phyloP scores from a whole-genome alignment of 2,888 invertebrate species.

The Drepana falcataria region DNA sequence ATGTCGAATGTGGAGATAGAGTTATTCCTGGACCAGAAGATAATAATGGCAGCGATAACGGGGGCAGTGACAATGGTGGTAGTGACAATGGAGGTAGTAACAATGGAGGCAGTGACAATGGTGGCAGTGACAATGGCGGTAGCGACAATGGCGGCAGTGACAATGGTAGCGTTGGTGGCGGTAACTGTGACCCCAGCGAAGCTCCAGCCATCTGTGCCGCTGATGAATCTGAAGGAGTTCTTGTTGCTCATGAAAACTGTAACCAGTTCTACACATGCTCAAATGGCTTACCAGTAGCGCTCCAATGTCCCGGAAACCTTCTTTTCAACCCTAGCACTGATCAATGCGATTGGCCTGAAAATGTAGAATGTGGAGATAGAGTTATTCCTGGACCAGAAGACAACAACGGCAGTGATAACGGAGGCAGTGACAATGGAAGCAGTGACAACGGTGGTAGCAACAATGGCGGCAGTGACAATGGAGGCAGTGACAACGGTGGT shows the following conservation, averaged over 20 bases:
- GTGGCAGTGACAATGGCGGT: slow-evolving; percentile 2
- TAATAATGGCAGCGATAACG: slow-evolving; percentile 5
- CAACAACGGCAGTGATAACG: slow-evolving; percentile 1
- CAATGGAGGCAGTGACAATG: slow-evolving; percentile 1
- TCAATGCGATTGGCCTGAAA: slow-evolving; percentile 35
- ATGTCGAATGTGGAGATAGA: slow-evolving; percentile 36
- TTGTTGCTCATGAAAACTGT: slow-evolving; percentile 40
- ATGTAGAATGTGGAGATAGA: slow-evolving; percentile 35
- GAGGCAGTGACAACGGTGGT: slow-evolving; percentile 3
- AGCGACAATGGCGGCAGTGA: background rate
- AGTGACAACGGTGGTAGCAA: slow-evolving; percentile 6
- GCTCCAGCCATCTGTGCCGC: slow-evolving; percentile 31
- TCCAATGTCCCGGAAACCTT: slow-evolving; percentile 19
- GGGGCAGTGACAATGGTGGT: slow-evolving; percentile 5
- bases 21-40: slow-evolving; percentile 16
- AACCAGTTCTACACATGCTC: slow-evolving; percentile 35
- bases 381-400: slow-evolving; percentile 10
- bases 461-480: slow-evolving; percentile 7
- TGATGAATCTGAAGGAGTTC: slow-evolving; percentile 24
- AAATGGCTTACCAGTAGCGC: slow-evolving; percentile 21
- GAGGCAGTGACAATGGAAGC: slow-evolving; percentile 5
- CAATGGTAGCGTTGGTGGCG: slow-evolving; percentile 6
- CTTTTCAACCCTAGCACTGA: slow-evolving; percentile 27
- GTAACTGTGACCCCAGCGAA: slow-evolving; percentile 25
- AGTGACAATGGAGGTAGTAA: slow-evolving; percentile 4